Percentiles rank a stretch among this genome's conserved stretches.
Evolutionary conservation across 2,888 invertebrate genomes (phyloP).

Genomic region (Eucera pruinosa): DNA sequence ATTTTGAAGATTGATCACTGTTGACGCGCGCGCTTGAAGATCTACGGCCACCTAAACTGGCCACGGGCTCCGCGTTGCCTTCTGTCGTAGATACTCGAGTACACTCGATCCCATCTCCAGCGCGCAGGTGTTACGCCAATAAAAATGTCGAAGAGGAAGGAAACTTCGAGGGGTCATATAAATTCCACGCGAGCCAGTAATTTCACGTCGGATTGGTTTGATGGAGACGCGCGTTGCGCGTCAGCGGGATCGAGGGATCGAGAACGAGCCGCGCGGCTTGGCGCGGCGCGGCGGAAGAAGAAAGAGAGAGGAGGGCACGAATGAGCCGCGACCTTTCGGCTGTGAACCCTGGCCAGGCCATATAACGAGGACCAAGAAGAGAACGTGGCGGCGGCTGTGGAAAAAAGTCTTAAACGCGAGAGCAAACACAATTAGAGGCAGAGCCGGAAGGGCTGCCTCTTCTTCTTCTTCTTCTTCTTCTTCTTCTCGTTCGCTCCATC

Average conservation of each 20-base stretch:
- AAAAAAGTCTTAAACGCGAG: slow-evolving; percentile 73
- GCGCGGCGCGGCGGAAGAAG: no score
- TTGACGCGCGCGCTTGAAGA: no score
- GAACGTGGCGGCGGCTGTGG: slow-evolving; percentile 24
- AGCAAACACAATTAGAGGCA: slow-evolving; percentile 79
- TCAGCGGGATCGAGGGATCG: not conserved
- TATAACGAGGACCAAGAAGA: slow-evolving; percentile 29
- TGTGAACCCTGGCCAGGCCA: slow-evolving; percentile 43
- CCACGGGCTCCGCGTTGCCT: no score
- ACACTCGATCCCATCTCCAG: no score
- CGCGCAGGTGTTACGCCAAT: not conserved
- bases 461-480: no score
- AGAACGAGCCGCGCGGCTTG: slow-evolving; percentile 19
- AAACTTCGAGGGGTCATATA: not conserved
- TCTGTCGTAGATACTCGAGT: no score
- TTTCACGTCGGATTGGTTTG: slow-evolving; percentile 17
- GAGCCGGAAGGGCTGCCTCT: slow-evolving; percentile 69
- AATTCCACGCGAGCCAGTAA: slow-evolving; percentile 1
- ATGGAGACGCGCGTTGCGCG: not conserved
- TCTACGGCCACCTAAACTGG: no score
- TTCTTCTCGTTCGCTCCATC: slow-evolving; percentile 14
- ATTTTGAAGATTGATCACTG: no score
- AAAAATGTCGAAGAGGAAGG: not conserved
- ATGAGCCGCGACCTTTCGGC: slow-evolving; percentile 39
- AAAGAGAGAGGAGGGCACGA: slow-evolving; percentile 34